Evolutionary conservation across 2,888 invertebrate species (phyloP), one percentile per base, ranked within the genome.

Genomic region (Perithous albicinctus): DNA sequence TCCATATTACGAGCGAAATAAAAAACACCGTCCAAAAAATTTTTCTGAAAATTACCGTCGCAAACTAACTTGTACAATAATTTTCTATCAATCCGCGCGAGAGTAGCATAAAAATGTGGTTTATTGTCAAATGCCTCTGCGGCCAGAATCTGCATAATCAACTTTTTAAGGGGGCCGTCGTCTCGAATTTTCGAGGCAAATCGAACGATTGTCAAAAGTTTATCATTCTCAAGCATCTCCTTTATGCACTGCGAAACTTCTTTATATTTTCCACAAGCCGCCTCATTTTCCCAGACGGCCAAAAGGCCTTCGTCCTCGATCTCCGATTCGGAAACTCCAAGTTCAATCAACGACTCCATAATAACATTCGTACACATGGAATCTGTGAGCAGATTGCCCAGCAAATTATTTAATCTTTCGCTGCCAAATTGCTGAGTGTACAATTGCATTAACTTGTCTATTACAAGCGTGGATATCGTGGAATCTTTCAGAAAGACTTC

Each of bases 1-100:
- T 86, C 89, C 93, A 94, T 94, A 88, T 92, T 93, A 43, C 93
- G 91, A 23, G 93, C 93, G 75, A 93, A 90, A 84, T 93, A 93
- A 80, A 93, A 92, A 67, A 94, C 86, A 84, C 93, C 93, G 86
- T 93, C 93, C 18, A 94, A 86, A 38, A 94, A 88, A 61, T 90
- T 90, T 41, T 89, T 87, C 26, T 92, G 89, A 89, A 94, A 93
- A n/a, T 89, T 88, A 2, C 90, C 88, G 48, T 90, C 88, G 26
- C 83, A 67, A 84, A 94, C 92, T 12, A 93, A 87, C 66, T 85
- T 84, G 4, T 88, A 75, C 79, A 94, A 80, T 72, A 89, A 54
- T 56, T 88, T 86, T 66, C 85, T 85, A 77, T 93, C 89, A 6
- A 92, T 80, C 72, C 90, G 85, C 69, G 87, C 90, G 18, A 94